These are phyloP conservation scores for Spodoptera picta DNA, from an alignment of 2,888 invertebrate species.

Conservation along the genomic window DNA sequence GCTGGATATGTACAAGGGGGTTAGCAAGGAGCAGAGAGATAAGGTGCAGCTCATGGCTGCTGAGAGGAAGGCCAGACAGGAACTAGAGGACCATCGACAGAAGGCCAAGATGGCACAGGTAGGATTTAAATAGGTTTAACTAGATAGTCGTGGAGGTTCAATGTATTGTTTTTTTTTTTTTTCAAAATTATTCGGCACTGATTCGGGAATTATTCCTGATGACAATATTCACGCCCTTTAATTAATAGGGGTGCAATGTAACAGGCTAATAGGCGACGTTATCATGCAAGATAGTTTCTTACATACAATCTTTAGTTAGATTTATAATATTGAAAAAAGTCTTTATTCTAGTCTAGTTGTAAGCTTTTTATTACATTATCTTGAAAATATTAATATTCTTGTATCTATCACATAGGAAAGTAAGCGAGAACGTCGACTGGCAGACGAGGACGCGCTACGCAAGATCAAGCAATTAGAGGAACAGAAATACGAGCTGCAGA, in stretches of 20 bases:
- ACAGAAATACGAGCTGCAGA: conserved; percentile 96
- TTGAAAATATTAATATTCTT: background rate
- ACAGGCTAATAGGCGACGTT: too few species aligned
- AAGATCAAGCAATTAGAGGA: conserved; percentile 98
- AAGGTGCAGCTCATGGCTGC: conserved; percentile 98
- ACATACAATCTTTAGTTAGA: too few species aligned
- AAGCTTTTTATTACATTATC: too few species aligned
- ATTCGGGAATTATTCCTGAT: too few species aligned
- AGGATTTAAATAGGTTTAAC: background rate
- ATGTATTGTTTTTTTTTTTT: too few species aligned
- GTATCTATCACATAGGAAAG: conserved; percentile 90
- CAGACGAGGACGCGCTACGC: conserved; percentile 97
- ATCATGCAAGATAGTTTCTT: too few species aligned
- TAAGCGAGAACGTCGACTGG: conserved; percentile 97
- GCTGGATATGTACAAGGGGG: conserved; percentile 99
- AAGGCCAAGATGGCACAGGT: conserved; percentile 96
- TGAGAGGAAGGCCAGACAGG: conserved; percentile 96
- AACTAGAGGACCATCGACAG: conserved; percentile 95
- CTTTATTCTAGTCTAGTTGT: too few species aligned
- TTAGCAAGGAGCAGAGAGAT: conserved; percentile 98
- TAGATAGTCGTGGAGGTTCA: too few species aligned
- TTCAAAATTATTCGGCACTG: too few species aligned
- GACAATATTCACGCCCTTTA: too few species aligned
- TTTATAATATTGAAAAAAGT: too few species aligned
- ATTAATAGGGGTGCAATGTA: too few species aligned